A percentile compares a stretch with the other conserved stretches of the same genome.
These are phyloP conservation scores for Ctenoplectra terminalis DNA, from an alignment of 1,140 invertebrate species.

Conservation along the genomic window DNA sequence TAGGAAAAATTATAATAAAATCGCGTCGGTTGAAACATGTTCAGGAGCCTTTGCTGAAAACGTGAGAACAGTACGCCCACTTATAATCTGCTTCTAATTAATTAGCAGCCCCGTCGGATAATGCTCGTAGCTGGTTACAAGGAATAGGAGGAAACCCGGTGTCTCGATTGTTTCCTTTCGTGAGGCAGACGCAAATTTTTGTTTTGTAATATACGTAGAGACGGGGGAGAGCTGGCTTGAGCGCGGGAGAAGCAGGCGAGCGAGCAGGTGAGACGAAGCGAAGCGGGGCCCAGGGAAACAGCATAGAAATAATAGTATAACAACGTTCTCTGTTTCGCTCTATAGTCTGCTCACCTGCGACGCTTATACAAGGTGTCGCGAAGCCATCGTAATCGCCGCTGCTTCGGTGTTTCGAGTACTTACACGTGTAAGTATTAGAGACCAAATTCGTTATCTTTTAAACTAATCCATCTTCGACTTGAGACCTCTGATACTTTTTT, in stretches of 20 bases:
- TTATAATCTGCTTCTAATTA: conserved; percentile 19
- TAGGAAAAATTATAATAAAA: conserved; percentile 4
- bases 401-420: too few species aligned
- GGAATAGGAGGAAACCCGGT: background rate
- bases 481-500: too few species aligned
- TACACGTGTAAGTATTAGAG: too few species aligned
- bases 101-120: conserved; percentile 8
- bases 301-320: conserved; percentile 77
- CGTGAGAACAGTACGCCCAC: conserved; percentile 8
- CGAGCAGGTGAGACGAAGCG: conserved; percentile 72
- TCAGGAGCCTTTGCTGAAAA: background rate
- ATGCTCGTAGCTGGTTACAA: background rate
- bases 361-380: conserved; percentile 71
- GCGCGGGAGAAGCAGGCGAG: conserved; percentile 43
- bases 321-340: conserved; percentile 76
- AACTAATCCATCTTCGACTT: too few species aligned
- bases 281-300: conserved; percentile 71
- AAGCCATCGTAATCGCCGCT: background rate
- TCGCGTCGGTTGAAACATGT: background rate
- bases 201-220: conserved; percentile 28
- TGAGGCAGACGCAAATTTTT: conserved; percentile 25
- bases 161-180: conserved; percentile 25
- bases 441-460: too few species aligned
- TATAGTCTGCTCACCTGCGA: conserved; percentile 75
- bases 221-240: conserved; percentile 1